Conservation (phyloP, 2,888 invertebrate genomes). For the Tanytarsus gracilentus region DNA sequence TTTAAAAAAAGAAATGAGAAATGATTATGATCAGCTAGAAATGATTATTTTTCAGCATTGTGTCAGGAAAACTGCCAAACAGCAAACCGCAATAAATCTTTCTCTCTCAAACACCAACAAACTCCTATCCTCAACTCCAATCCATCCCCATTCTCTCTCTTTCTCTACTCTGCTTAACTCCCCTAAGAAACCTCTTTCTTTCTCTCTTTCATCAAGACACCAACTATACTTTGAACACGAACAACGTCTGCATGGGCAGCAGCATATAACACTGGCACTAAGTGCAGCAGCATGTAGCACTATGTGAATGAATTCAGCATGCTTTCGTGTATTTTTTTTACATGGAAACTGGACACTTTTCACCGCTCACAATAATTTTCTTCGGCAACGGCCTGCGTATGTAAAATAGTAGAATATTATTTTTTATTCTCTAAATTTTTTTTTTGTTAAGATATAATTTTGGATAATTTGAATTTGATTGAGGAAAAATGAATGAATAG, state of each 20-base stretch:
- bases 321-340: not conserved
- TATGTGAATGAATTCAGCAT: slow-evolving; percentile 11
- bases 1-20: too few relatives aligned
- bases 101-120: slow-evolving; percentile 44
- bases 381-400: slow-evolving; percentile 22
- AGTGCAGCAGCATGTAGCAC: slow-evolving; percentile 20
- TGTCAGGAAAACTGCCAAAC: not conserved
- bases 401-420: slow-evolving; percentile 12
- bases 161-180: slow-evolving; percentile 31
- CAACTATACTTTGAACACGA: not conserved
- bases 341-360: slow-evolving; percentile 26
- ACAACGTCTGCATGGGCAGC: slow-evolving; percentile 16
- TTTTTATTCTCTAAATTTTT: slow-evolving; percentile 4
- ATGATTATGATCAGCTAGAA: too few relatives aligned
- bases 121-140: slow-evolving; percentile 47
- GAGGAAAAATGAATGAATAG: too few relatives aligned
- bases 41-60: not conserved
- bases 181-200: not conserved
- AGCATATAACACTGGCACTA: slow-evolving; percentile 5
- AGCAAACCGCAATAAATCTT: slow-evolving; percentile 33
- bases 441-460: too few relatives aligned
- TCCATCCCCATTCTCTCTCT: slow-evolving; percentile 46
- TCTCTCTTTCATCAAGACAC: not conserved
- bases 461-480: too few relatives aligned
- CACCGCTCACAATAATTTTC: slow-evolving; percentile 7